A percentile compares a stretch with the other conserved stretches of the same genome.
Evolutionary conservation across 2,797 vertebrate species (phyloP).

Genomic region (Avahi laniger): DNA sequence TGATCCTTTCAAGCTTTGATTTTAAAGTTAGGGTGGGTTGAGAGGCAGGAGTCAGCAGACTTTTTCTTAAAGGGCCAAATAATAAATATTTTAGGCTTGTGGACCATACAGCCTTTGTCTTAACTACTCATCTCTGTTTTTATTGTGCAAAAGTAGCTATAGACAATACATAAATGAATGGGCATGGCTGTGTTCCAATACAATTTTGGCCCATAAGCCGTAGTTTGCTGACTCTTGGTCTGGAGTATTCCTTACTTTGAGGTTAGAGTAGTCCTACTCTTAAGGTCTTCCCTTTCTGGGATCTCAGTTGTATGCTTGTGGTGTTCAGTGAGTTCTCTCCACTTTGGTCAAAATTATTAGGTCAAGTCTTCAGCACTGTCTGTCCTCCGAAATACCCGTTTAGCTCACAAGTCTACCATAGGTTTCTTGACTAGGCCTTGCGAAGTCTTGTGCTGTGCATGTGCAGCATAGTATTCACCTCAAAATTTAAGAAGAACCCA

Average conservation of each 20-base stretch:
- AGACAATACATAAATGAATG: not conserved
- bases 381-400: not conserved
- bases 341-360: not conserved
- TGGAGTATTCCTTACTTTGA: not conserved
- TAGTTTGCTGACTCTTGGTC: not conserved
- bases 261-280: not conserved
- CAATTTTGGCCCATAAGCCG: not conserved
- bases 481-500: not conserved
- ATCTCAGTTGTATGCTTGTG: not conserved
- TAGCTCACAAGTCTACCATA: not conserved
- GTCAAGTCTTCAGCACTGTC: not conserved
- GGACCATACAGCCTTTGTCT: not conserved
- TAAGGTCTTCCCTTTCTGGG: not conserved
- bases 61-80: not conserved
- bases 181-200: not conserved
- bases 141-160: not conserved
- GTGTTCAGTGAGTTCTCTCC: not conserved
- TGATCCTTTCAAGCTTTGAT: constrained; percentile 15
- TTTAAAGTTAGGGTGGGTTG: not conserved
- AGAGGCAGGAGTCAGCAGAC: not conserved
- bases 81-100: constrained; percentile 30
- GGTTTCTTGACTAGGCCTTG: not conserved
- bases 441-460: not conserved
- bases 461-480: not conserved
- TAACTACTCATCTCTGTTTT: not conserved